phyloP scores from a whole-genome alignment of 1,140 invertebrate species.

The Drosophila kurseongensis region DNA sequence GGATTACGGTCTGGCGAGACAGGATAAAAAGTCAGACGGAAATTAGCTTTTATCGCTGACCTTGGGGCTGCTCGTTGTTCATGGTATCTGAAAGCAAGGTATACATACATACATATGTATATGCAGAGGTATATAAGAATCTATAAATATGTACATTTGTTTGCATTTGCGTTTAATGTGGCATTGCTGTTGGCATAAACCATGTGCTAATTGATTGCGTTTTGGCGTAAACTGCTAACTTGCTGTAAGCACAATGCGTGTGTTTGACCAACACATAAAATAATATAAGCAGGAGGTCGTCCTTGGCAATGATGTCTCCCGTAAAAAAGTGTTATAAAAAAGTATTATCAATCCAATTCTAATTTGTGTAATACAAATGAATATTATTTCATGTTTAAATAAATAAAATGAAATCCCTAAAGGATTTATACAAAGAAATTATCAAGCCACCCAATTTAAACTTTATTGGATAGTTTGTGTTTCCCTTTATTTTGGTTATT shows the following conservation, averaged over 20 bases:
- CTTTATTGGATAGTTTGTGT: not conserved
- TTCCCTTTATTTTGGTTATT: conserved; percentile 2
- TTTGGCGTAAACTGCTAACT: conserved; percentile 33
- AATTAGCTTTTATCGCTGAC: conserved; percentile 39
- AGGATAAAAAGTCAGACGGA: conserved; percentile 47
- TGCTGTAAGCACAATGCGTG: conserved; percentile 29
- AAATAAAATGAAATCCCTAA: too few species aligned
- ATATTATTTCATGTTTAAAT: not conserved
- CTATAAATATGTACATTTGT: conserved; percentile 3
- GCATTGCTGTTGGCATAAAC: conserved; percentile 25
- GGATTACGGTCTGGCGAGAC: conserved; percentile 35
- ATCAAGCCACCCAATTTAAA: too few species aligned
- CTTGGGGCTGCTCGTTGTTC: conserved; percentile 30
- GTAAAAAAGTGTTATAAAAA: not conserved
- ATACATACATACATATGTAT: conserved; percentile 5
- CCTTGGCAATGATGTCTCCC: conserved; percentile 6
- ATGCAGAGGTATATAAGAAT: conserved; percentile 15
- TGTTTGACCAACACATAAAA: conserved; percentile 7
- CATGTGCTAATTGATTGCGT: conserved; percentile 44
- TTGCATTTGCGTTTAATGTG: not conserved
- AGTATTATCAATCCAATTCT: not conserved
- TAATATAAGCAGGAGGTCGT: conserved; percentile 1
- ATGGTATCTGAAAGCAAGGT: conserved; percentile 8
- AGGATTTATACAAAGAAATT: too few species aligned
- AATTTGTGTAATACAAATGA: not conserved